These are phyloP conservation scores for Andrena haemorrhoa DNA, from an alignment of 2,888 invertebrate genomes.

Conservation along the genomic window DNA sequence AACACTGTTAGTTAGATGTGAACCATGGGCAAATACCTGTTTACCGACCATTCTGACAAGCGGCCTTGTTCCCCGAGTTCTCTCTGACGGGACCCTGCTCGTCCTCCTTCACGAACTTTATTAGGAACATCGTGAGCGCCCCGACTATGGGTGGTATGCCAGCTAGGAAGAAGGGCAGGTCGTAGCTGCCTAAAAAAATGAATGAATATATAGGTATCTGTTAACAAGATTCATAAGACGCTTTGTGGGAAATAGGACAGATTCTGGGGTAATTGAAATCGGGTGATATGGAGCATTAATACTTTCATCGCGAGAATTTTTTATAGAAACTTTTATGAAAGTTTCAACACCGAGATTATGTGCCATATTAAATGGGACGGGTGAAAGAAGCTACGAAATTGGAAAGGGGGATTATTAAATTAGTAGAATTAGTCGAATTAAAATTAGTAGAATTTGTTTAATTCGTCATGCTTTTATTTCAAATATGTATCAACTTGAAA, in stretches of 20 bases:
- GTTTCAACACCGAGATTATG: background rate
- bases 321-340: background rate
- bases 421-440: too few species aligned
- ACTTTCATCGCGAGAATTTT: background rate
- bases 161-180: conserved; percentile 92
- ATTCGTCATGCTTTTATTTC: too few species aligned
- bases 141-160: conserved; percentile 95
- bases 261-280: background rate
- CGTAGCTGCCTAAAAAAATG: conserved; percentile 87
- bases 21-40: conserved; percentile 68
- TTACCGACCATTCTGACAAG: conserved; percentile 82
- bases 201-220: background rate
- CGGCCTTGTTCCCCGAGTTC: conserved; percentile 69
- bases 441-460: too few species aligned
- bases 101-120: conserved; percentile 86
- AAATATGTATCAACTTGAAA: too few species aligned
- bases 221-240: background rate
- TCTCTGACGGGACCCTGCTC: conserved; percentile 55
- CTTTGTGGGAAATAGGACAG: background rate
- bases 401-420: too few species aligned
- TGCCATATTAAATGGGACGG: background rate
- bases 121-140: conserved; percentile 89
- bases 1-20: conserved; percentile 63
- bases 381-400: too few species aligned
- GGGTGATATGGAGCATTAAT: background rate